Evolutionary conservation across 2,888 invertebrate genomes (phyloP), one percentile per base, ranked within the genome.

Genomic region (Encarsia formosa): DNA sequence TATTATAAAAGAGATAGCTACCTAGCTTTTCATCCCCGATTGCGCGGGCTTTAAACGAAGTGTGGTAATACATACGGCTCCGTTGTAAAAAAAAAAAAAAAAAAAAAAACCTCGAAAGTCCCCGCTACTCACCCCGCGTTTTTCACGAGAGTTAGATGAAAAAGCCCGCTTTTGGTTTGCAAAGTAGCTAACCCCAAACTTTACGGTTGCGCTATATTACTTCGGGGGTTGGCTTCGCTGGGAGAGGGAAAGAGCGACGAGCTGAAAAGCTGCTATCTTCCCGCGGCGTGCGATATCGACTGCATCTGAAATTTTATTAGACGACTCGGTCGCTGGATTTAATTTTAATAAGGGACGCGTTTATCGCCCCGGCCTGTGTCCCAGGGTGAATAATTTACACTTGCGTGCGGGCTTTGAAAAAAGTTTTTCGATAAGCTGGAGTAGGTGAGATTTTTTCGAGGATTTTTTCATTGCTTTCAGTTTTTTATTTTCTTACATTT

Each of bases 141-240:
- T 48, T 48, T 29, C 31, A 32, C 38, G 24, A 15, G 38, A 32
- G 15, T 26, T 50, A 18, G 42, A 38, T 32, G 47, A 44, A 47
- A 49, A 29, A 51, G 40, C 22, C 38, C 19, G 37, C 37, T 55
- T 48, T 54, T 54, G 51, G 39, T 55, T 55, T 52, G 39, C 48
- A 55, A 51, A 55, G 44, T 44, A 52, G 47, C 40, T 49, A 35
- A 32, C 22, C 39, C 38, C 43, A 42, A 32, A 34, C 46, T 51
- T 43, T 47, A 50, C 42, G 46, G 29, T 42, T 47, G 23, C 32
- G 40, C 40, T 40, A 40, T 40, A 48, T 48, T 48, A 47, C 49
- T 45, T 44, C 24, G 31, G 40, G 31, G 38, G 8, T n/a, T n/a
- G n/a, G n/a, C n/a, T n/a, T n/a, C n/a, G n/a, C n/a, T n/a, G n/a